A percentile compares a stretch with the other conserved stretches of the same genome.
phyloP scores from a whole-genome alignment of 2,888 invertebrate genomes.

The Neoascia interrupta region DNA sequence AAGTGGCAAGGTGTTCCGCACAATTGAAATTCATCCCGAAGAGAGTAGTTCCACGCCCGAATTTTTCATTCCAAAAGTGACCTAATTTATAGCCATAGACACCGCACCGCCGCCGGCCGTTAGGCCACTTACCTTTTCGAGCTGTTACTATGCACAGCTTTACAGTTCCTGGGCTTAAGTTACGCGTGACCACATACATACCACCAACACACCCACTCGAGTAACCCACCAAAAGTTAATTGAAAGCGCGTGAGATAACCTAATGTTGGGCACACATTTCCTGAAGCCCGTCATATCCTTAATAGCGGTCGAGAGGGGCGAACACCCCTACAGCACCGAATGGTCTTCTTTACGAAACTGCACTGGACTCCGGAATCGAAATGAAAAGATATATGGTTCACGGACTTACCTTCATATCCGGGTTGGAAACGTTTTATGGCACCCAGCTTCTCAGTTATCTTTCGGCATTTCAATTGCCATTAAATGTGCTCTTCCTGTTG shows the following conservation, averaged over 20 bases:
- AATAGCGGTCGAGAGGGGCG: no score
- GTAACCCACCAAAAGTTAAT: not conserved
- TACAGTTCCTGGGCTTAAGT: not conserved
- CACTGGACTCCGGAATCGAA: not conserved
- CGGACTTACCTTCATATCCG: conserved; percentile 48
- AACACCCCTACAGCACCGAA: not conserved
- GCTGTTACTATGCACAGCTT: no score
- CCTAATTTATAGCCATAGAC: no score
- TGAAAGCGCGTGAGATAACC: conserved; percentile 44
- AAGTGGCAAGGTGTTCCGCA: not conserved
- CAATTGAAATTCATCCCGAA: conserved; percentile 15
- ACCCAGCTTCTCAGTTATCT: conserved; percentile 48
- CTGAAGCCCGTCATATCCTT: conserved; percentile 5
- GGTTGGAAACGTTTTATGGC: conserved; percentile 36
- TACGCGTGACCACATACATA: conserved; percentile 1
- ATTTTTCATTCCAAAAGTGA: conserved; percentile 13
- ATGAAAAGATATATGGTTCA: conserved; percentile 15
- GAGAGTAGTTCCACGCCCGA: conserved; percentile 13
- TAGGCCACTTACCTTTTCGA: no score
- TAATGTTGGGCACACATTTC: conserved; percentile 18
- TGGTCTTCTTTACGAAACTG: not conserved
- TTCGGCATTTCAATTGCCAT: conserved; percentile 59
- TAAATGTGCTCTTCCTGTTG: conserved; percentile 55
- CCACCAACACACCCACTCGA: not conserved
- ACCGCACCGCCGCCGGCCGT: no score